A percentile compares a stretch with the other conserved stretches of the same genome.
phyloP scores from a whole-genome alignment of 2,113 vertebrate species.

The Corvus moneduloides region DNA sequence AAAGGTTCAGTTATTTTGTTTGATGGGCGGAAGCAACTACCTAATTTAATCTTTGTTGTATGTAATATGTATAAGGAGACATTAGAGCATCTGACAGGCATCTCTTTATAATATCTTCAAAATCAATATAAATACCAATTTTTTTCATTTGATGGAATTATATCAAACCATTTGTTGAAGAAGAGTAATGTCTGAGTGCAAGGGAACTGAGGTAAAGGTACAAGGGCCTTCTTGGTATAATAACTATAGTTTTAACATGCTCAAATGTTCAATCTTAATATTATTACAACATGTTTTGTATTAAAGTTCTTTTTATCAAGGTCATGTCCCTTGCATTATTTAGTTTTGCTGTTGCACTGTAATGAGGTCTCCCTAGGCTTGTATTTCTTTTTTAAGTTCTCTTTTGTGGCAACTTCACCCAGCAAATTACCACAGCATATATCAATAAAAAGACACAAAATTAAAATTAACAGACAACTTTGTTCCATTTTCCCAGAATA shows the following conservation, averaged over 20 bases:
- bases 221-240: neutral
- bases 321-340: constrained; percentile 52
- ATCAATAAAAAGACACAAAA: constrained; percentile 42
- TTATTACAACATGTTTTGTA: constrained; percentile 53
- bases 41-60: constrained; percentile 28
- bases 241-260: neutral
- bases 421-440: constrained; percentile 17
- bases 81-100: neutral
- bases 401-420: constrained; percentile 29
- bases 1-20: constrained; percentile 16
- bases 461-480: constrained; percentile 13
- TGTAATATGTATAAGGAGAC: neutral
- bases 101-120: neutral
- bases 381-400: constrained; percentile 54
- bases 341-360: constrained; percentile 36
- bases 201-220: neutral
- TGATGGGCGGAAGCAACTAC: constrained; percentile 6
- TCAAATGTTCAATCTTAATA: constrained; percentile 17
- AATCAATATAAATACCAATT: neutral
- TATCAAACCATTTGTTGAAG: neutral
- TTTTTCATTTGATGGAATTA: neutral
- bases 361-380: constrained; percentile 62
- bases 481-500: neutral
- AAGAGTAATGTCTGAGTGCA: neutral
- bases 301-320: constrained; percentile 64